phyloP scores from a whole-genome alignment of 2,797 vertebrate species.

The Ctenopoma multispine region DNA sequence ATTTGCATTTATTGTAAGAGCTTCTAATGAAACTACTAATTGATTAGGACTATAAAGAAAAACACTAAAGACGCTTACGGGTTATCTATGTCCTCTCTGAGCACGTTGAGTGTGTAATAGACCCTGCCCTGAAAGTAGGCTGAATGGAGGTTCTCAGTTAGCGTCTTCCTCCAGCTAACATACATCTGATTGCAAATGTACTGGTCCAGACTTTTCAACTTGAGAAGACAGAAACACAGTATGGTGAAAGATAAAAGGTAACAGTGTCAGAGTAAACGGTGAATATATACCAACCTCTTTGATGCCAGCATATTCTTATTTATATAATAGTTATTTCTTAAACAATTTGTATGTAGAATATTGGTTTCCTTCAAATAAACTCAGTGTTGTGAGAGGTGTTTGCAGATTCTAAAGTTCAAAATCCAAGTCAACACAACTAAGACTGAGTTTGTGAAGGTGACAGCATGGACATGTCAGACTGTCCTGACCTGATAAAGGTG shows the following conservation, averaged over 20 bases:
- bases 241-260: not conserved
- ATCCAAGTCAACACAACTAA: not conserved
- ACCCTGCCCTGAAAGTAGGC: conserved; percentile 92
- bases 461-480: conserved; percentile 29
- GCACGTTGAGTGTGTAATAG: conserved; percentile 93
- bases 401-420: conserved; percentile 10
- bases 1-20: too few species aligned
- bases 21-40: too few species aligned
- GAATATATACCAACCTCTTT: not conserved
- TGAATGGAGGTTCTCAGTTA: conserved; percentile 92
- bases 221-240: conserved; percentile 11
- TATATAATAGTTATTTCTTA: not conserved
- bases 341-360: not conserved
- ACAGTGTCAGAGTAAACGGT: not conserved
- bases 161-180: conserved; percentile 91
- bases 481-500: conserved; percentile 37
- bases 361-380: not conserved
- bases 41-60: not conserved
- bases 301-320: not conserved
- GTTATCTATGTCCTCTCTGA: conserved; percentile 92
- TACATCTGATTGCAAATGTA: conserved; percentile 95
- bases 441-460: not conserved
- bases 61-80: conserved; percentile 85
- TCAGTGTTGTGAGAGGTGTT: not conserved
- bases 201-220: conserved; percentile 96